Conservation (phyloP, 1,140 invertebrate species). For the Cyphomyrmex costatus region DNA sequence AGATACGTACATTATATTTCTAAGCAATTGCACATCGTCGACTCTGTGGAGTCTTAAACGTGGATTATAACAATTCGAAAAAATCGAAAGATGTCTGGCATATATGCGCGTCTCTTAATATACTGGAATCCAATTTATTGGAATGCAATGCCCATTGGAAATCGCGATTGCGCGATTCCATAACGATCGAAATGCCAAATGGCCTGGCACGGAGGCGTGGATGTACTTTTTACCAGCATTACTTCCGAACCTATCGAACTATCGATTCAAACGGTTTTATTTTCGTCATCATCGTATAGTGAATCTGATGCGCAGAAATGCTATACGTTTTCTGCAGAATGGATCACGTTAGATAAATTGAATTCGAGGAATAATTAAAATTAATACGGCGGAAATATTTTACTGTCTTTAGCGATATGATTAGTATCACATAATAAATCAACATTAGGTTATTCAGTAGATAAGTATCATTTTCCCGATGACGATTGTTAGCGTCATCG, state of each 20-base stretch:
- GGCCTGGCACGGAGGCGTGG: constrained; percentile 50
- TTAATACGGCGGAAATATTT: neutral
- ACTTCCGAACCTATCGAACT: constrained; percentile 17
- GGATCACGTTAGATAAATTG: neutral
- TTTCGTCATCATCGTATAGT: neutral
- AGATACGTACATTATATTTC: too few species aligned
- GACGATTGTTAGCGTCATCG: neutral
- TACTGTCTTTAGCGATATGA: neutral
- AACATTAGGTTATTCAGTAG: neutral
- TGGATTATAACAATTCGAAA: constrained; percentile 35
- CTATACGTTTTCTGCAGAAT: neutral
- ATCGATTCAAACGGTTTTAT: constrained; percentile 29
- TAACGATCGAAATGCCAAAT: constrained; percentile 71
- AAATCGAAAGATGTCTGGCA: constrained; percentile 52
- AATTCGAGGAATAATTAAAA: neutral
- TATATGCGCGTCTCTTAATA: constrained; percentile 63
- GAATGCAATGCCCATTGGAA: constrained; percentile 69
- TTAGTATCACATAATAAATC: neutral
- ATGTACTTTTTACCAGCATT: constrained; percentile 36
- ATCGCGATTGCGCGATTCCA: constrained; percentile 70
- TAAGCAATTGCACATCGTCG: constrained; percentile 38
- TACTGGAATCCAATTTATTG: constrained; percentile 72
- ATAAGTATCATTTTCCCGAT: neutral
- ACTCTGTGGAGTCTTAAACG: constrained; percentile 35
- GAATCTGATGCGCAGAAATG: neutral